phyloP scores from a whole-genome alignment of 2,113 vertebrate genomes.

The Uria aalge region DNA sequence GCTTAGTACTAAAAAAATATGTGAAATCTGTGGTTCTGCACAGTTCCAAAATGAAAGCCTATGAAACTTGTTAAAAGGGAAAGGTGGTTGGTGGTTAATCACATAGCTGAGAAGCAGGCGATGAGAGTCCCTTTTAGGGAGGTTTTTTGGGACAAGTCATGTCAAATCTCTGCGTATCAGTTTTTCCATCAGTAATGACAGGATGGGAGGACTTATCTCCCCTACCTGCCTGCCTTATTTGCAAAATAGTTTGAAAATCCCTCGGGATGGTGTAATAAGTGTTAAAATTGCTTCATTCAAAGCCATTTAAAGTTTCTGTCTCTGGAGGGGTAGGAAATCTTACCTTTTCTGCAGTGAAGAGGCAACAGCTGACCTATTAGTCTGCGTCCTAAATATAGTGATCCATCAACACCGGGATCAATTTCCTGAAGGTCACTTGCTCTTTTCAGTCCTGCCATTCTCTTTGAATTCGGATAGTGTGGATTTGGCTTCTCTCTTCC shows the following conservation, averaged over 20 bases:
- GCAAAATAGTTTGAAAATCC: not conserved
- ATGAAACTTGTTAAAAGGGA: not conserved
- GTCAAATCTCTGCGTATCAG: conserved; percentile 8
- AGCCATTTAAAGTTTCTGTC: not conserved
- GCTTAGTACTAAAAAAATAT: not conserved
- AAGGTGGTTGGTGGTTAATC: not conserved
- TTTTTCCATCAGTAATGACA: conserved; percentile 20
- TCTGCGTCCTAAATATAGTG: not conserved
- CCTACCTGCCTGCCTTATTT: not conserved
- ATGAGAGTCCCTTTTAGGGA: not conserved
- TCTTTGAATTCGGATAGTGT: not conserved
- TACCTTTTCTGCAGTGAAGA: not conserved
- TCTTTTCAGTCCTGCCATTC: not conserved
- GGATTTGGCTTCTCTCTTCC: conserved; percentile 29
- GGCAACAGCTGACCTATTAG: not conserved
- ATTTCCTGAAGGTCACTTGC: conserved; percentile 25
- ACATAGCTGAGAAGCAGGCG: not conserved
- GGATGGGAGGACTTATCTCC: not conserved
- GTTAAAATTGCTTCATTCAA: not conserved
- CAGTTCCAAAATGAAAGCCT: not conserved
- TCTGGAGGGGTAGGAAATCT: not conserved
- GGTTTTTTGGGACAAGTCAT: not conserved
- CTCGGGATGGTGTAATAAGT: not conserved
- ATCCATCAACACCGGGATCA: conserved; percentile 34
- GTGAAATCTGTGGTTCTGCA: not conserved